Base-by-base conservation (phyloP, 1,140 invertebrate genomes). In the Nymphalis io region DNA sequence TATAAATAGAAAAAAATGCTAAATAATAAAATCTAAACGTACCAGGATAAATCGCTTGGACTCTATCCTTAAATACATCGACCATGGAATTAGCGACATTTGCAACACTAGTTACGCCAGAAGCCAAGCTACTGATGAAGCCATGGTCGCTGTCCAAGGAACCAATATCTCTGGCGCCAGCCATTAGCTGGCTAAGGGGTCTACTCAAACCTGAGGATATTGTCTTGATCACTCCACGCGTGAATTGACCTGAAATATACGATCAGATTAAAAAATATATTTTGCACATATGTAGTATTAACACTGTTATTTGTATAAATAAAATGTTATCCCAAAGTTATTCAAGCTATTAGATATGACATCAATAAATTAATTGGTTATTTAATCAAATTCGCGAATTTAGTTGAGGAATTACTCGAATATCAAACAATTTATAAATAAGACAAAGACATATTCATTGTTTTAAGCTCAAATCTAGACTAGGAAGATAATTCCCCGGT, bases 1-100 rank as follows among this genome's bases (percentile, higher is more conserved):
- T 2, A 3, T 33, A 33, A 23, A 23, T 23, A 23, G 27, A 33
- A 33, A 6, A 42, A 42, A 42, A 42, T 15, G 12, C 13, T 15
- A 13, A 33, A n/a, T 11, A 53, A 53, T 53, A 38, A 59, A 40
- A 59, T 53, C 40, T 38, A 53, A n/a, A 21, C 59, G 71, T 79
- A 93, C 93, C 93, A 73, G 93, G 93, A 78, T 90, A 93, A 71
- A 93, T 92, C 46, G 92, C 92, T 60, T 90, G 90, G n/a, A 93
- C 92, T 61, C 85, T 80, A 46, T 90, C 86, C 55, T 92, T 93
- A 51, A 93, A 90, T 1, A 79, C 61, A 64, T 93, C 93, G 0
- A 88, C 80, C 20, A 93, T 73, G 4, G 88, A 87, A 27, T 84
- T 90, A 5, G 90, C 88, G 15, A 85, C 89, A 40, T 84, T 85